phyloP scores from a whole-genome alignment of 2,113 vertebrate species.

The Probosciger aterrimus region DNA sequence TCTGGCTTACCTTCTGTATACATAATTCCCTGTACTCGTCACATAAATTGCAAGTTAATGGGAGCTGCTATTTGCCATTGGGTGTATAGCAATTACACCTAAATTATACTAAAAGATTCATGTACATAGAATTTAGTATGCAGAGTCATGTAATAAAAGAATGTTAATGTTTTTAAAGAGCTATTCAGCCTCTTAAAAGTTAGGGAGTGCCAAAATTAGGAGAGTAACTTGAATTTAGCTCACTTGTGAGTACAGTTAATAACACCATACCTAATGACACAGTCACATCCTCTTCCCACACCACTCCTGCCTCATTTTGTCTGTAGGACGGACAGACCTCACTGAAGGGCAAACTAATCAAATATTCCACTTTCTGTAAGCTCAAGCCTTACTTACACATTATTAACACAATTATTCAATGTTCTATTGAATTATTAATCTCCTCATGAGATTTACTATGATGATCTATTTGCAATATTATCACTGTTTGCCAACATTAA shows the following conservation, averaged over 20 bases:
- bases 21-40: neutral
- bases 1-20: neutral
- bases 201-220: neutral
- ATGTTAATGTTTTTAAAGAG: neutral
- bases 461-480: neutral
- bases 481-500: neutral
- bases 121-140: neutral
- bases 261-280: neutral
- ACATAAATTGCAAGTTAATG: neutral
- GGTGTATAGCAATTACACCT: neutral
- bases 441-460: neutral
- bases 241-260: neutral
- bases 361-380: neutral
- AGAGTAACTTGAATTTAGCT: neutral
- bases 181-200: neutral
- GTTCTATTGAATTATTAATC: neutral
- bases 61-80: neutral
- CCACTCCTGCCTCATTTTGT: neutral
- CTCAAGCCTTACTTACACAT: neutral
- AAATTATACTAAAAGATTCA: neutral
- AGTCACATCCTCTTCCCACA: neutral
- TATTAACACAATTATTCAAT: neutral
- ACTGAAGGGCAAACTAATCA: neutral
- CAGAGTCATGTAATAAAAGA: neutral
- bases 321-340: neutral